Evolutionary conservation across 2,888 invertebrate genomes (phyloP).

Genomic region (Callosobruchus maculatus): DNA sequence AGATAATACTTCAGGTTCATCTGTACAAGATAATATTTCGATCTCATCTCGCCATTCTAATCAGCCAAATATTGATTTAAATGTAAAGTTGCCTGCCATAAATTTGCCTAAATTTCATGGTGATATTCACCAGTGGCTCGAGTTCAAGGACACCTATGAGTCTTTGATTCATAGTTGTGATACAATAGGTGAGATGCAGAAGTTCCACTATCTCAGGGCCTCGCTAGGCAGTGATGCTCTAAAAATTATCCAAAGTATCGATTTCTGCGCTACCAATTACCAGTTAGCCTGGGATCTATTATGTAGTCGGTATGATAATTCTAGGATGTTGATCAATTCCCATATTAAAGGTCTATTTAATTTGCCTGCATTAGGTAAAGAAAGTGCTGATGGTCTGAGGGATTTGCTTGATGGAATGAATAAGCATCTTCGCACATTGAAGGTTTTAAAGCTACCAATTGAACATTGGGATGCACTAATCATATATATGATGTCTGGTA

Average conservation of each 20-base stretch:
- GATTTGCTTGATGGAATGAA: constrained; percentile 15
- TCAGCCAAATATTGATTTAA: neutral
- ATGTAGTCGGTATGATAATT: constrained; percentile 20
- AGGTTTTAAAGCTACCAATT: constrained; percentile 14
- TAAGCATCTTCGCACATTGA: constrained; percentile 19
- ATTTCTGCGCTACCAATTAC: constrained; percentile 19
- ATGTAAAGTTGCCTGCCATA: neutral
- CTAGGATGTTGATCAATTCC: constrained; percentile 16
- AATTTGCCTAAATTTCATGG: constrained; percentile 10
- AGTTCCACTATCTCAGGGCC: constrained; percentile 19
- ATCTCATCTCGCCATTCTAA: too few species aligned
- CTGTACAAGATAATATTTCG: too few species aligned
- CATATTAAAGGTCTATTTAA: constrained; percentile 22
- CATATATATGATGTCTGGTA: constrained; percentile 12
- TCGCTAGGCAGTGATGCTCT: constrained; percentile 14
- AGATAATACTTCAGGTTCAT: too few species aligned
- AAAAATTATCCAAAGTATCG: constrained; percentile 15
- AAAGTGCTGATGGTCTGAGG: constrained; percentile 14
- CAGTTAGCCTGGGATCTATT: constrained; percentile 16
- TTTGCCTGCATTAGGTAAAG: constrained; percentile 10
- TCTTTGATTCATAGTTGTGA: constrained; percentile 14
- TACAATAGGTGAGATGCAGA: constrained; percentile 13
- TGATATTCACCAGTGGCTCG: constrained; percentile 12
- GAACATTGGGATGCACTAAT: constrained; percentile 19
- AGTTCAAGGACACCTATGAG: constrained; percentile 17